Percentiles rank a stretch among this genome's conserved stretches.
phyloP scores from a whole-genome alignment of 2,888 invertebrate genomes.

The Lagria hirta region DNA sequence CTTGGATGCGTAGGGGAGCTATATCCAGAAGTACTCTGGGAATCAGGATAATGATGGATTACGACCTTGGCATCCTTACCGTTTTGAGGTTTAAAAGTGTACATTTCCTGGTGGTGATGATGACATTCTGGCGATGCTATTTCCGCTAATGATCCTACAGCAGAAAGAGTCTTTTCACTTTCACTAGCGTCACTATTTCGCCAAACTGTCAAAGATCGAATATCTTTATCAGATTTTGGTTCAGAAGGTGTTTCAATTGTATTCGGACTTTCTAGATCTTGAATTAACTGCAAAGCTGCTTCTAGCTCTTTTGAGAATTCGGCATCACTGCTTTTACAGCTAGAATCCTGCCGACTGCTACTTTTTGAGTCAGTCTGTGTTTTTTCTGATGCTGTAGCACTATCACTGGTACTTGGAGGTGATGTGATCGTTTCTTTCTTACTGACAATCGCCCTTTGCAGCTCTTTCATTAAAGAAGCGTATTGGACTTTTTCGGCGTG shows the following conservation, averaged over 20 bases:
- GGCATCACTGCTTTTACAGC: constrained; percentile 52
- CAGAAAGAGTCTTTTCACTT: constrained; percentile 55
- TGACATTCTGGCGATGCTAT: constrained; percentile 50
- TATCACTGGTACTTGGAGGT: constrained; percentile 50
- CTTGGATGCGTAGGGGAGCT: constrained; percentile 55
- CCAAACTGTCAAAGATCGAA: constrained; percentile 48
- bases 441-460: constrained; percentile 53
- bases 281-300: constrained; percentile 56
- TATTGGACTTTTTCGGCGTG: constrained; percentile 55
- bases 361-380: constrained; percentile 45
- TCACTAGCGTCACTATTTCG: constrained; percentile 48
- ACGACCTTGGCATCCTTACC: constrained; percentile 50
- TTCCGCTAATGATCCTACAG: constrained; percentile 51
- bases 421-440: constrained; percentile 48
- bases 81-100: constrained; percentile 45
- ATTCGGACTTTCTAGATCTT: constrained; percentile 57
- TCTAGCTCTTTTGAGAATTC: constrained; percentile 57
- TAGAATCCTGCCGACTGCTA: constrained; percentile 44
- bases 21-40: constrained; percentile 57
- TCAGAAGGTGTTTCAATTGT: constrained; percentile 55
- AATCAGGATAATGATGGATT: constrained; percentile 51
- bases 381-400: constrained; percentile 45
- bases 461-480: constrained; percentile 56
- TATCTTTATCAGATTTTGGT: constrained; percentile 41
- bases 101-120: constrained; percentile 43